Evolutionary conservation across 2,113 vertebrate species (phyloP).

Genomic region (Apeltes quadracus): DNA sequence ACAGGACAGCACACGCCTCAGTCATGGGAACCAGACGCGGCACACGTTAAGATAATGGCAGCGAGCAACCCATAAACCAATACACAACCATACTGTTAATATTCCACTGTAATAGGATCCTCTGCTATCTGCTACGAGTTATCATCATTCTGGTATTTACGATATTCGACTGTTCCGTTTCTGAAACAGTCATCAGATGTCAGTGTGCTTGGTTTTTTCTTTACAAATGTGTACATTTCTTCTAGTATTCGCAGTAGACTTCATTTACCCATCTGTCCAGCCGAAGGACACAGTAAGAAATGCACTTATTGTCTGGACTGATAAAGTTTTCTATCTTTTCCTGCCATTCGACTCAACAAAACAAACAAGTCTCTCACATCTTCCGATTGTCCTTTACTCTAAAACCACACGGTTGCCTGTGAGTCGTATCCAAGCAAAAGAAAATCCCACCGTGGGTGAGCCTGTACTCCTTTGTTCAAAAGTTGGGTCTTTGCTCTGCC

Average conservation of each 20-base stretch:
- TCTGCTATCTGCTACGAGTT: not conserved
- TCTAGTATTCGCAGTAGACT: not conserved
- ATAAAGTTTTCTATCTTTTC: not conserved
- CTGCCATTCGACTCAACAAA: not conserved
- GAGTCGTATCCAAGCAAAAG: not conserved
- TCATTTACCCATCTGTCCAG: not conserved
- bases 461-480: conserved; percentile 2
- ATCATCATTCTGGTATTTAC: not conserved
- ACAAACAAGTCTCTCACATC: not conserved
- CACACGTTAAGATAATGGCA: conserved; percentile 21
- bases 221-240: not conserved
- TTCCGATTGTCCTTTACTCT: not conserved
- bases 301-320: not conserved
- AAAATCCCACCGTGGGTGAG: not conserved
- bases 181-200: not conserved
- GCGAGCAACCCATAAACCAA: conserved; percentile 1
- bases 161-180: not conserved
- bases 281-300: not conserved
- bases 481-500: not conserved
- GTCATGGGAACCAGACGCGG: conserved; percentile 36
- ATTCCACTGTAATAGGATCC: not conserved
- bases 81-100: not conserved
- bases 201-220: not conserved
- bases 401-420: not conserved
- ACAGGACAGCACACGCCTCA: conserved; percentile 61